Base-by-base conservation (phyloP, 2,888 invertebrate species). In the Cyclophora punctaria region DNA sequence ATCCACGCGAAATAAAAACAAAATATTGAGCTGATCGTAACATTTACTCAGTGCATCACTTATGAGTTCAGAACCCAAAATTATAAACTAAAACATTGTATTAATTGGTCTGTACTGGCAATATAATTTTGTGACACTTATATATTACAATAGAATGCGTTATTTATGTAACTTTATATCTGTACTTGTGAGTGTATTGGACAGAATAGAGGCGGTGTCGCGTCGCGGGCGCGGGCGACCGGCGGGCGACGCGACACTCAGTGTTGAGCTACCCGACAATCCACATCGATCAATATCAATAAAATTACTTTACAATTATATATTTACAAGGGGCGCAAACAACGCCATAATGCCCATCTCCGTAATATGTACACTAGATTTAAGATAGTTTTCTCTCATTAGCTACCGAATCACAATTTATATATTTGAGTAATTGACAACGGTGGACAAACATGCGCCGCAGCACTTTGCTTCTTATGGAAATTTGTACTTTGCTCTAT, bases 371-470 rank as follows among this genome's bases (percentile, higher is more conserved):
- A 87, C 87, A 87, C 78, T 85, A 83, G 73, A 81, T 83, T 83
- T 82, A 85, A 85, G 84, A 84, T 86, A 84, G 75, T 82, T 86
- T 80, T 88, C 86, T 87, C 86, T 86, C 87, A 81, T 85, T 87
- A 88, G 85, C 87, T 88, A 88, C 86, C 86, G 83, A 87, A 88
- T 88, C 88, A 88, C 88, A 88, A 85, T 87, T 86, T 82, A 84
- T 83, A 83, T 86, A 83, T 83, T 81, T 80, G 83, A 85, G 83
- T 88, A 88, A 88, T 88, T 88, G 88, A 88, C 88, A 83, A 87
- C 83, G 84, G 85, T 85, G 87, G 87, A 87, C 88, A 83, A 81
- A 82, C 85, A 80, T 81, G 83, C 81, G 82, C 80, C 83, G 78
- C 78, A 78, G 81, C 84, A 83, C 83, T 81, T 44, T 80, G 83